phyloP scores from a whole-genome alignment of 2,888 invertebrate genomes.

The Erebia epiphron region DNA sequence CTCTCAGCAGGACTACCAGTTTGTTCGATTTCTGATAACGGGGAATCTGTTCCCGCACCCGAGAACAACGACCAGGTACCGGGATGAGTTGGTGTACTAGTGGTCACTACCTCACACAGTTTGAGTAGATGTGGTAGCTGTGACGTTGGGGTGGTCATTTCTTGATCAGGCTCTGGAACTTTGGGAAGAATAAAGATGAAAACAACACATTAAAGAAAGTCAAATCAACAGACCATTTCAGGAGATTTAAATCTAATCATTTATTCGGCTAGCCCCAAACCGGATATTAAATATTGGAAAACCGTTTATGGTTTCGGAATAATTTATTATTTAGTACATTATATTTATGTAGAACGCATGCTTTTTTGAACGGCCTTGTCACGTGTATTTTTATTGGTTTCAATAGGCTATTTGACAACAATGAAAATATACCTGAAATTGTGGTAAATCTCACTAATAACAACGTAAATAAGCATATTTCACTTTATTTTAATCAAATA shows the following conservation, averaged over 20 bases:
- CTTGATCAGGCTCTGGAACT: conserved; percentile 55
- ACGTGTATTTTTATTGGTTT: not conserved
- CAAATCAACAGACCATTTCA: not conserved
- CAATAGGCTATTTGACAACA: not conserved
- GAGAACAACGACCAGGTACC: conserved; percentile 69
- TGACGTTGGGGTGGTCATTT: conserved; percentile 71
- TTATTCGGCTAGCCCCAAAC: too few species aligned
- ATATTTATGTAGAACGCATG: too few species aligned
- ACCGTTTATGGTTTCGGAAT: too few species aligned
- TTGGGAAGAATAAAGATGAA: not conserved
- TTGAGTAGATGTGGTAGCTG: conserved; percentile 61
- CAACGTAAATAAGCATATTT: too few species aligned
- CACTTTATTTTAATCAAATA: too few species aligned
- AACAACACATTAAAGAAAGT: not conserved
- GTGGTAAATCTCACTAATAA: too few species aligned
- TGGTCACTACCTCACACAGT: conserved; percentile 63
- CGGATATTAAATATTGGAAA: too few species aligned
- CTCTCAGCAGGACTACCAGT: conserved; percentile 66
- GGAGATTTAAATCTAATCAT: too few species aligned
- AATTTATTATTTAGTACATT: too few species aligned
- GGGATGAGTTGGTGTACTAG: conserved; percentile 73
- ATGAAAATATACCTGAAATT: too few species aligned
- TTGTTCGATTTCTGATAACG: conserved; percentile 74
- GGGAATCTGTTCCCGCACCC: conserved; percentile 68
- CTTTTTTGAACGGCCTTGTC: too few species aligned